Evolutionary conservation across 2,797 vertebrate genomes (phyloP).

Genomic region (Takifugu rubripes): DNA sequence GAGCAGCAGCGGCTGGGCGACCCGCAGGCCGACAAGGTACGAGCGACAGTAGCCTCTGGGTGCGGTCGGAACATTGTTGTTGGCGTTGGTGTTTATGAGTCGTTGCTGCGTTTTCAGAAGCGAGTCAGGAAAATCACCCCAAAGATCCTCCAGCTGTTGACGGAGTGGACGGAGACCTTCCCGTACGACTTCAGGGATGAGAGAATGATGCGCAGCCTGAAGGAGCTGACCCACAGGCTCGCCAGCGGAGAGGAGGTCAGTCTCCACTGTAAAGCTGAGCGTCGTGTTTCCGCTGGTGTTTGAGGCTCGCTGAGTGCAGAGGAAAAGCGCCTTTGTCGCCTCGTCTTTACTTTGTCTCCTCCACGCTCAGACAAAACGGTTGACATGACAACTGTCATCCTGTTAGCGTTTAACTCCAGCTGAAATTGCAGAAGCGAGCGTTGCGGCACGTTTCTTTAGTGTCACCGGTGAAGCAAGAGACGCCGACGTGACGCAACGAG

Average conservation of each 20-base stretch:
- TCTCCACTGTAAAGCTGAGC: neutral
- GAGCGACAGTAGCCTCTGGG: too few relatives aligned
- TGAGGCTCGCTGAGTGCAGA: constrained; percentile 43
- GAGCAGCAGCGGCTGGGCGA: constrained; percentile 85
- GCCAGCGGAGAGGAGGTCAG: constrained; percentile 87
- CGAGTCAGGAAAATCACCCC: constrained; percentile 84
- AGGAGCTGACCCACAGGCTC: constrained; percentile 86
- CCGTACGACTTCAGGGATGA: constrained; percentile 94
- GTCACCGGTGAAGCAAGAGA: too few relatives aligned
- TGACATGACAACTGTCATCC: too few relatives aligned
- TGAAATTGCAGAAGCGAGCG: too few relatives aligned
- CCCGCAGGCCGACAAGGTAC: constrained; percentile 85
- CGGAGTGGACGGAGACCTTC: constrained; percentile 94
- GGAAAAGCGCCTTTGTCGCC: constrained; percentile 66
- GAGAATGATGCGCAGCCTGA: constrained; percentile 91
- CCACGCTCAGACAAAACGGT: constrained; percentile 2
- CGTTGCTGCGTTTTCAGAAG: constrained; percentile 62
- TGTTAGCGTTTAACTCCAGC: too few relatives aligned
- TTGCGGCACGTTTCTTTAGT: too few relatives aligned
- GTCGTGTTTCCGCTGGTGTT: constrained; percentile 31
- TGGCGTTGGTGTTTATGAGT: neutral
- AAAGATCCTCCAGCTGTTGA: constrained; percentile 89
- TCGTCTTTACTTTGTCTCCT: constrained; percentile 29
- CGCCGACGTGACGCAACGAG: too few relatives aligned
- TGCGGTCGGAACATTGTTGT: neutral